phyloP scores from a whole-genome alignment of 2,888 invertebrate genomes.

The Leptopterna dolabrata region DNA sequence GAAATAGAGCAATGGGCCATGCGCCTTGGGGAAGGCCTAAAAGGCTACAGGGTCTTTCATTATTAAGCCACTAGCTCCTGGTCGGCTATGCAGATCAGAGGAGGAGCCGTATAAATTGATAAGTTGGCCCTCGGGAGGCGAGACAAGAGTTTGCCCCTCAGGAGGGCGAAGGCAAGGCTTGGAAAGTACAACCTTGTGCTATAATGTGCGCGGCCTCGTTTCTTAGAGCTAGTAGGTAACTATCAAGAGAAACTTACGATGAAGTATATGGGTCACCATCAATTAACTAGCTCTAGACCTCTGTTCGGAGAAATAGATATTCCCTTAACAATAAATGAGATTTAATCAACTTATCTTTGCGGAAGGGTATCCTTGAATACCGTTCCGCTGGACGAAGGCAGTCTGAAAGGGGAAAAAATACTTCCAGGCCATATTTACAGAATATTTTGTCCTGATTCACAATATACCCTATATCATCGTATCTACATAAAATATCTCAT shows the following conservation, averaged over 20 bases:
- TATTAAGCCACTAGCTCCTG: constrained; percentile 1
- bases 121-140: constrained; percentile 7
- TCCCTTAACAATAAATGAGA: too few relatives aligned
- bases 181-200: neutral
- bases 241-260: neutral
- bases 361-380: too few relatives aligned
- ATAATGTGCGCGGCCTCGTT: neutral
- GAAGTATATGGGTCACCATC: neutral
- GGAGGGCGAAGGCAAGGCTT: neutral
- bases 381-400: too few relatives aligned
- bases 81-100: constrained; percentile 29
- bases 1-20: neutral
- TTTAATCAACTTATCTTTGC: too few relatives aligned
- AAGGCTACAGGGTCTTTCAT: neutral
- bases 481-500: too few relatives aligned
- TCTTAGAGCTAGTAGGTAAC: neutral
- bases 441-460: too few relatives aligned
- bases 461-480: too few relatives aligned
- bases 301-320: too few relatives aligned
- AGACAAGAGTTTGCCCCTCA: neutral
- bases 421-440: too few relatives aligned
- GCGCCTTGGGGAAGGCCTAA: neutral
- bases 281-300: neutral
- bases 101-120: constrained; percentile 26
- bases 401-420: too few relatives aligned